These are phyloP conservation scores for Lapara coniferarum DNA, from an alignment of 2,888 invertebrate genomes.

Conservation along the genomic window DNA sequence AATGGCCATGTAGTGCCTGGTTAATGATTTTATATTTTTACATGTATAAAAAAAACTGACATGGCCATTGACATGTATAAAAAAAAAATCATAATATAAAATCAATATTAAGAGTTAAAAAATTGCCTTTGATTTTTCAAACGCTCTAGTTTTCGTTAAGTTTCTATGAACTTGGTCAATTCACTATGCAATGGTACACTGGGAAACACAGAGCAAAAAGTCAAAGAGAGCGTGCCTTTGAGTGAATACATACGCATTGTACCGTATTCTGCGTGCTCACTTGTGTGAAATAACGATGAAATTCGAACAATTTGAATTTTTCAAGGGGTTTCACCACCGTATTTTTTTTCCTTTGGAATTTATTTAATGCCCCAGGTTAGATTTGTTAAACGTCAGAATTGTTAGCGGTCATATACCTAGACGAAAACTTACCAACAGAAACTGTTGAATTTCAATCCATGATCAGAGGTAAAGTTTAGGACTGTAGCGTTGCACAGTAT, in stretches of 20 bases:
- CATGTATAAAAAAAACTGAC: too few species aligned
- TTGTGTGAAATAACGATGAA: constrained; percentile 41
- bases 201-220: constrained; percentile 38
- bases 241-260: constrained; percentile 38
- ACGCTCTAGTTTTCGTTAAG: constrained; percentile 34
- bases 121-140: constrained; percentile 47
- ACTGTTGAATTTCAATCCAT: too few species aligned
- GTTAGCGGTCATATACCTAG: not conserved
- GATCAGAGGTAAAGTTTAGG: too few species aligned
- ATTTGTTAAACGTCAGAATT: not conserved
- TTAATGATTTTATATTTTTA: too few species aligned
- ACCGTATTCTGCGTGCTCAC: constrained; percentile 39
- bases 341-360: not conserved
- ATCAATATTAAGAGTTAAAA: constrained; percentile 35
- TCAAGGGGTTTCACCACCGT: not conserved
- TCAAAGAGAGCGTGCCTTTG: constrained; percentile 38
- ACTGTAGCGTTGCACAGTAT: too few species aligned
- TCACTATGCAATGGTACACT: constrained; percentile 34
- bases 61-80: too few species aligned
- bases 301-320: constrained; percentile 39
- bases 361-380: not conserved
- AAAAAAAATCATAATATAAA: too few species aligned
- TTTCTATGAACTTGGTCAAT: constrained; percentile 42
- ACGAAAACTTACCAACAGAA: too few species aligned
- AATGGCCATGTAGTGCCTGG: too few species aligned